Percentiles rank a stretch among this genome's conserved stretches.
Evolutionary conservation across 2,888 invertebrate genomes (phyloP).

Genomic region (Luperina nickerlii): DNA sequence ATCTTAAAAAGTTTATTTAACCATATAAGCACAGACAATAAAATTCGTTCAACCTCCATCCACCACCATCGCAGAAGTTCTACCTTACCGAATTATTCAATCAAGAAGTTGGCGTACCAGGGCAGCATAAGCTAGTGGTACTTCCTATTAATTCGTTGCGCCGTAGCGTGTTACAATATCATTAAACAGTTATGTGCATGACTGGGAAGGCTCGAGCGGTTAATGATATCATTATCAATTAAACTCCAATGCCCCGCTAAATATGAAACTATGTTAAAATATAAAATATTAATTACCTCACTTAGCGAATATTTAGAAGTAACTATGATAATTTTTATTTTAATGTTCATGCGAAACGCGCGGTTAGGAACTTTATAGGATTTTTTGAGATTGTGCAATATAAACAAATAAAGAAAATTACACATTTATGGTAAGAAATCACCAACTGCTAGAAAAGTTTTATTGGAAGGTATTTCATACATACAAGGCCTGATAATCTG

Average conservation of each 20-base stretch:
- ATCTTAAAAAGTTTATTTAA: neutral
- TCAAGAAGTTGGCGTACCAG: slow-evolving; percentile 43
- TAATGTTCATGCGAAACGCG: neutral
- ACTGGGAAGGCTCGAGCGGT: slow-evolving; percentile 68
- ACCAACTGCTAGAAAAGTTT: neutral
- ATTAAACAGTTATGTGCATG: slow-evolving; percentile 71
- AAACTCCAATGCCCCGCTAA: slow-evolving; percentile 69
- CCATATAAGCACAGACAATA: neutral
- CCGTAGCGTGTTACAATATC: slow-evolving; percentile 74
- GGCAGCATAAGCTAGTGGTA: slow-evolving; percentile 25
- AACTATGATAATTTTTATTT: slow-evolving; percentile 22
- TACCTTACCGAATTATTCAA: slow-evolving; percentile 37
- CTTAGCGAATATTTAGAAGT: slow-evolving; percentile 41
- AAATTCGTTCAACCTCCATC: slow-evolving; percentile 4
- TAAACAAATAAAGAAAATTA: neutral
- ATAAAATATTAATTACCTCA: slow-evolving; percentile 58
- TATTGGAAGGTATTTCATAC: neutral
- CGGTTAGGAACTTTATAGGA: neutral
- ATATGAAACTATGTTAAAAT: slow-evolving; percentile 64
- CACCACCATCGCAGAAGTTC: slow-evolving; percentile 5
- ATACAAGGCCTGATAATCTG: too few species aligned
- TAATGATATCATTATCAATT: slow-evolving; percentile 77
- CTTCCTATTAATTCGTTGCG: slow-evolving; percentile 46
- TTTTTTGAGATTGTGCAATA: neutral
- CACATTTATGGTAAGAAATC: neutral